Percentiles rank a stretch among this genome's conserved stretches.
Evolutionary conservation across 2,888 invertebrate genomes (phyloP).

Genomic region (Agonum fuliginosum): DNA sequence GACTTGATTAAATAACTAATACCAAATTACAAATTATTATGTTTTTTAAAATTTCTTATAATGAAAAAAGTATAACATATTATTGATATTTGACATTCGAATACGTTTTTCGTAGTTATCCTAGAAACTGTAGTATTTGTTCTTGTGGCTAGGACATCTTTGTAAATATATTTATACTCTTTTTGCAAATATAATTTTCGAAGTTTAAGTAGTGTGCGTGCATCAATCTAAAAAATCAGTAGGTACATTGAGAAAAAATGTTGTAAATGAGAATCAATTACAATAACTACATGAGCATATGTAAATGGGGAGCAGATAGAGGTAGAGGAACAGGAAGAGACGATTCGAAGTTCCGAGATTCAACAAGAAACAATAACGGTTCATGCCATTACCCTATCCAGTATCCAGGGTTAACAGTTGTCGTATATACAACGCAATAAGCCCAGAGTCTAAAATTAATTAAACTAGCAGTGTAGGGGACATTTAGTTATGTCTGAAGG

Average conservation of each 20-base stretch:
- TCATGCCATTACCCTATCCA: constrained; percentile 30
- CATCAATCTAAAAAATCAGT: too few species aligned
- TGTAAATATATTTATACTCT: too few species aligned
- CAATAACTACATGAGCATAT: background rate
- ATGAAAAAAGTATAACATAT: too few species aligned
- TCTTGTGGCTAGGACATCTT: too few species aligned
- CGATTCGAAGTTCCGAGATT: constrained; percentile 9
- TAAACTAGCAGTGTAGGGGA: constrained; percentile 55
- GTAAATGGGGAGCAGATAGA: background rate
- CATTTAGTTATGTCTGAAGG: constrained; percentile 58
- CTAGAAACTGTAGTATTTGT: too few species aligned
- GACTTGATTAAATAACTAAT: too few species aligned
- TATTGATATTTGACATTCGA: too few species aligned
- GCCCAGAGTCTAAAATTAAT: constrained; percentile 54
- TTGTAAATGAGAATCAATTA: constrained; percentile 21
- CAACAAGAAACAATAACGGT: constrained; percentile 51
- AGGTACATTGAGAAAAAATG: background rate
- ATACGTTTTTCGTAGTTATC: too few species aligned
- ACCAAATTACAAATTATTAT: too few species aligned
- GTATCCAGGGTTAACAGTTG: constrained; percentile 42
- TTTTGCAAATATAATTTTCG: too few species aligned
- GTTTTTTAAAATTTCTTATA: too few species aligned
- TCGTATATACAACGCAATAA: constrained; percentile 55
- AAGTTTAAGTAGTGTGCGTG: too few species aligned
- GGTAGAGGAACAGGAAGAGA: background rate